phyloP scores from a whole-genome alignment of 1,140 invertebrate genomes.

The Harlomillsia oculata region DNA sequence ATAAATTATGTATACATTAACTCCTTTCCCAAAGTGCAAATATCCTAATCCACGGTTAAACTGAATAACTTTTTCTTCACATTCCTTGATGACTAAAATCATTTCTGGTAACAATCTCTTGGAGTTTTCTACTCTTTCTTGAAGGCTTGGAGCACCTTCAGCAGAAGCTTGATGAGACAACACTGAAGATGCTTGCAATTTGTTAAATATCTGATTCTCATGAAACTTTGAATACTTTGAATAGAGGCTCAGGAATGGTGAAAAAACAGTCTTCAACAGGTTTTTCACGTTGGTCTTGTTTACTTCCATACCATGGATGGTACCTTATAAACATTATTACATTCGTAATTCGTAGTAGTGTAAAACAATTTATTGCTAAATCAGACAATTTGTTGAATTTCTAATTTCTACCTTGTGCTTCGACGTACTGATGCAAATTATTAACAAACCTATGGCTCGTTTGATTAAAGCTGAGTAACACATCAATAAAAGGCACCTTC shows the following conservation, averaged over 20 bases:
- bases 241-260: constrained; percentile 29
- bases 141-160: constrained; percentile 6
- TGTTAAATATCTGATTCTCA: constrained; percentile 22
- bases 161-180: background rate
- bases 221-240: constrained; percentile 30
- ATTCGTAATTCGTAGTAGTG: no score
- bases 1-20: constrained; percentile 24
- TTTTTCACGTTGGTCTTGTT: constrained; percentile 3
- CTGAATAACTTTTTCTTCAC: constrained; percentile 31
- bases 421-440: constrained; percentile 19
- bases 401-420: constrained; percentile 18
- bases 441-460: constrained; percentile 25
- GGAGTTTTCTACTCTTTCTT: constrained; percentile 30
- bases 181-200: constrained; percentile 28
- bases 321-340: background rate
- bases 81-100: constrained; percentile 31
- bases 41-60: constrained; percentile 33
- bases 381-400: constrained; percentile 3
- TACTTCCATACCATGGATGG: background rate
- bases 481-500: constrained; percentile 31
- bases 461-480: constrained; percentile 32
- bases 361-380: background rate
- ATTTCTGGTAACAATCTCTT: constrained; percentile 31
- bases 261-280: constrained; percentile 17
- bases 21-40: constrained; percentile 29